Evolutionary conservation across 2,888 invertebrate species (phyloP), one percentile per base, ranked within the genome.

Genomic region (Hirtodrosophila histrioides): DNA sequence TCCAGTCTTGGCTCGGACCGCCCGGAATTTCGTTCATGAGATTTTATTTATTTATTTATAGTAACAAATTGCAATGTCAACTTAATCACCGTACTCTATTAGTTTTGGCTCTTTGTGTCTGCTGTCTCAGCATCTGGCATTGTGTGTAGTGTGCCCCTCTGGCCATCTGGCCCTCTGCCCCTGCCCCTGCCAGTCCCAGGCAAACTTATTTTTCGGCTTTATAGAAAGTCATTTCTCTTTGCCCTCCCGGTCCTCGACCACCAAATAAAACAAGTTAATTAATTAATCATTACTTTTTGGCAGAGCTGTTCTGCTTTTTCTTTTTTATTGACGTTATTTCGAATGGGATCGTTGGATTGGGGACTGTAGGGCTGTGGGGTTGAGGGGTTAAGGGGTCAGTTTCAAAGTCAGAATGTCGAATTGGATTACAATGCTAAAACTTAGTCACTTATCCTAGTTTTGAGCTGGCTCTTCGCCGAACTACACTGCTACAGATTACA

Each of bases 41-140:
- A 81, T 79, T 86, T 86, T 76, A 81, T 84, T 86, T 86, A 83
- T 83, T 84, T 84, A 86, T 84, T 84, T 86, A 84, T 83, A 72
- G 75, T 72, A 84, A 81, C 86, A 84, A 86, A 84, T 86, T 84
- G 81, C 86, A 81, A 72, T 71, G 81, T 86, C 84, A 84, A 84
- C 84, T 77, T 86, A 84, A 84, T 80, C 84, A 83, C 81, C 81
- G 68, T 71, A 78, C 72, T 83, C 80, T 86, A 81, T 86, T 83
- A 83, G 83, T 86, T 80, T 63, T 50, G 53, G 64, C 45, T 50
- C 60, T 66, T 69, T 69, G 58, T 66, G 39, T 51, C 36, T 40
- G 37, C 54, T 43, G 35, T 33, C 55, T 23, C n/a, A 12, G 11
- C 37, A 27, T 23, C 29, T 9, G 5, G 37, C 44, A 17, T 43